Percentiles rank a stretch among this genome's conserved stretches.
phyloP scores from a whole-genome alignment of 2,888 invertebrate genomes.

The Tetanocera ferruginea region DNA sequence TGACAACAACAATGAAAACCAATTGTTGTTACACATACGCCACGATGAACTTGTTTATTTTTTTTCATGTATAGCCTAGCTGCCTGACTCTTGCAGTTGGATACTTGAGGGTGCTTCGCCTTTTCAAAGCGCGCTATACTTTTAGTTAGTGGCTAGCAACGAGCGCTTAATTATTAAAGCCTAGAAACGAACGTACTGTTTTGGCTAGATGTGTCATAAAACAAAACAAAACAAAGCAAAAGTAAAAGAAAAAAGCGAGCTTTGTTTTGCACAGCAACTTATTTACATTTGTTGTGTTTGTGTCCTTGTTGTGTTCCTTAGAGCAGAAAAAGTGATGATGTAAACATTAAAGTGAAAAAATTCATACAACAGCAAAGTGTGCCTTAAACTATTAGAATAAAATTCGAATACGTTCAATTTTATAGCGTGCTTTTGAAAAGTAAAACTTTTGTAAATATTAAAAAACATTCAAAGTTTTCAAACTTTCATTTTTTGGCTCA shows the following conservation, averaged over 20 bases:
- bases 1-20: not conserved
- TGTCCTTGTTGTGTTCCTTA: not conserved
- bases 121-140: not conserved
- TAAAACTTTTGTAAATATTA: not conserved
- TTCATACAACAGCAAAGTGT: not conserved
- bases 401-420: not conserved
- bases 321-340: not conserved
- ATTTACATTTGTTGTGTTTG: not conserved
- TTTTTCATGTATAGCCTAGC: not conserved
- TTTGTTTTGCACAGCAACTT: constrained; percentile 4
- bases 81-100: not conserved
- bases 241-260: not conserved
- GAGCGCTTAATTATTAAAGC: not conserved
- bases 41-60: not conserved
- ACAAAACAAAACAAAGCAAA: no score
- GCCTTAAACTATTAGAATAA: not conserved
- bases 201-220: not conserved
- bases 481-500: no score
- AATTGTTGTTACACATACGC: constrained; percentile 17
- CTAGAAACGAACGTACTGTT: constrained; percentile 5
- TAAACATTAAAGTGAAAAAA: constrained; percentile 9
- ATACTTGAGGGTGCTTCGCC: not conserved
- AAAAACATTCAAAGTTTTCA: not conserved
- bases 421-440: not conserved
- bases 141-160: constrained; percentile 18